Evolutionary conservation across 2,797 vertebrate species (phyloP).

Genomic region (Botia kubotai): DNA sequence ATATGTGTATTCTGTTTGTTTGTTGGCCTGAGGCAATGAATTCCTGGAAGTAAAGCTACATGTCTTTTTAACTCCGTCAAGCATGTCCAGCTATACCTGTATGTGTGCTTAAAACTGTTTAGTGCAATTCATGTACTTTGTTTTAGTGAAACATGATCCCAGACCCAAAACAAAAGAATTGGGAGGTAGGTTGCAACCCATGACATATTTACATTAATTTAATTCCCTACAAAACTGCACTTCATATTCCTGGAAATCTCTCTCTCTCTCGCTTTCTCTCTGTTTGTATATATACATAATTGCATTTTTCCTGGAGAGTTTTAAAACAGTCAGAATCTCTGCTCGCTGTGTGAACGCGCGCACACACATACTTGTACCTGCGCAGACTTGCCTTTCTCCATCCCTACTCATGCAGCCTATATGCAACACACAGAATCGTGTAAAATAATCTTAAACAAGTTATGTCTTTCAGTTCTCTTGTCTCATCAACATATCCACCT

Average conservation of each 20-base stretch:
- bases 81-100: conserved; percentile 48
- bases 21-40: conserved; percentile 76
- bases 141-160: neutral
- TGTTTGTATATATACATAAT: neutral
- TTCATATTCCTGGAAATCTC: neutral
- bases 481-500: neutral
- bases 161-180: neutral
- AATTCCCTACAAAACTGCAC: conserved; percentile 3
- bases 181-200: neutral
- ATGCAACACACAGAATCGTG: neutral
- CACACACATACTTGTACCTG: conserved; percentile 47
- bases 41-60: conserved; percentile 68
- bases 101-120: conserved; percentile 47
- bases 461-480: neutral
- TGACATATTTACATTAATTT: neutral
- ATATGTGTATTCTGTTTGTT: conserved; percentile 59
- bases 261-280: too few species aligned
- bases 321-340: neutral
- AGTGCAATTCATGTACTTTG: neutral
- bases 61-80: conserved; percentile 21
- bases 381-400: conserved; percentile 55
- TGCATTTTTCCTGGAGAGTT: too few species aligned
- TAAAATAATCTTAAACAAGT: neutral
- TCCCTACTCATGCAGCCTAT: neutral
- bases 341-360: conserved; percentile 2